Base-by-base conservation (phyloP, 1,140 invertebrate genomes). In the Diprion similis region DNA sequence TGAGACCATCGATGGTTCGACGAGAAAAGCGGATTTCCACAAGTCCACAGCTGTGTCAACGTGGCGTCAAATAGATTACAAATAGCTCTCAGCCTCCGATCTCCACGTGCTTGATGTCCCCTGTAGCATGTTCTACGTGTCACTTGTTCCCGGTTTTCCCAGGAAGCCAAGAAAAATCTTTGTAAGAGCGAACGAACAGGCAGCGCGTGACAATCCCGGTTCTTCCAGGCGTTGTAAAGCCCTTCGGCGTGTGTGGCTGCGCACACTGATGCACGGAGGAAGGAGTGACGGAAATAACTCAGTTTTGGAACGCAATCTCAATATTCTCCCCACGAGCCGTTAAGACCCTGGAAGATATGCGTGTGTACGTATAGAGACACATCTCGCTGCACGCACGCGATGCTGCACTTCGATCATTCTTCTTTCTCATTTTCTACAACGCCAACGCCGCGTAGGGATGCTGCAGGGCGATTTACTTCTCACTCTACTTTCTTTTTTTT, bases 361-460 rank as follows among this genome's bases (percentile, higher is more conserved):
- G n/a, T 37, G 24, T 37, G 6, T 37, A 37, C 6, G 24, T 37
- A 37, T 37, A 37, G 24, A 37, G 24, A 37, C n/a, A 59, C 6
- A 17, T 9, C 51, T 13, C 51, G 3, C 51, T 59, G 51, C 24
- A 37, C 24, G 51, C 51, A 59, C 51, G 51, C 51, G 51, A 59
- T 59, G 11, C 11, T 59, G 51, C 51, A 59, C 51, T 59, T 59
- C n/a, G n/a, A 37, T 37, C 24, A 6, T 37, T 37, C 24, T 37
- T 37, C 24, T 37, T 37, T 37, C 24, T 37, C 24, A 37, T 37
- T 37, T 37, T 37, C 24, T 37, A 37, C 24, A 37, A 37, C 24
- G 24, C 24, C 24, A 37, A 37, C 24, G 24, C 24, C 24, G 24
- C 24, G 24, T 11, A 75, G 73, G 73, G 73, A 46, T 18, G 24